These are phyloP conservation scores for Cyprinodon variegatus DNA, from an alignment of 2,113 vertebrate genomes.

Conservation along the genomic window DNA sequence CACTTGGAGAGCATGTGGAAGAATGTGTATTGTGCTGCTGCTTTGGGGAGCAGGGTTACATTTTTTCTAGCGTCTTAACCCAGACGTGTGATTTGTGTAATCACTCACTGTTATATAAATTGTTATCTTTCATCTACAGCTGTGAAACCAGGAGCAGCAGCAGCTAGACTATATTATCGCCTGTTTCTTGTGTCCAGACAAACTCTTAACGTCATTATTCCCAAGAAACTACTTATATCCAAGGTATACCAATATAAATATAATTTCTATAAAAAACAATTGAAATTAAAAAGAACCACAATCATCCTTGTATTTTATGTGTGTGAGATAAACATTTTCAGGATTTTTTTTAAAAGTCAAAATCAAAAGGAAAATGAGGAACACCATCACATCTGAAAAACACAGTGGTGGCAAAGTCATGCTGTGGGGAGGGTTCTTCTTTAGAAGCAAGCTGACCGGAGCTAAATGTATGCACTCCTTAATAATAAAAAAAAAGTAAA, in stretches of 20 bases:
- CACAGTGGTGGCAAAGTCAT: neutral
- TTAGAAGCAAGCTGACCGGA: neutral
- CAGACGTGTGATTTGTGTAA: constrained; percentile 25
- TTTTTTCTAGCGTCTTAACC: neutral
- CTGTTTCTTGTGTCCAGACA: constrained; percentile 1
- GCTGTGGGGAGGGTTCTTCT: neutral
- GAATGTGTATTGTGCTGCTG: constrained; percentile 40
- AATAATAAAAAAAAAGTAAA: too few relatives aligned
- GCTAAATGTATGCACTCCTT: neutral
- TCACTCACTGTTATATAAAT: constrained; percentile 23
- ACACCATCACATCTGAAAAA: neutral
- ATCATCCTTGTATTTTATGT: too few relatives aligned
- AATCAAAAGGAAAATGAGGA: neutral
- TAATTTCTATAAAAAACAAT: too few relatives aligned
- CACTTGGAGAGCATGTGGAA: constrained; percentile 44
- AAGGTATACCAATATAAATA: neutral
- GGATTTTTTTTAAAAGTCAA: too few relatives aligned
- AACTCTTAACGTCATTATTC: neutral
- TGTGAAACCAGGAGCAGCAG: constrained; percentile 15
- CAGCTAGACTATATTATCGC: constrained; percentile 6
- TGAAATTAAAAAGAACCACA: too few relatives aligned
- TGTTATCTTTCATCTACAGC: constrained; percentile 15
- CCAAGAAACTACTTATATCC: neutral
- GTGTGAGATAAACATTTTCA: too few relatives aligned
- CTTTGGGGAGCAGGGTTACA: constrained; percentile 33